phyloP scores from a whole-genome alignment of 2,888 invertebrate genomes.

The Microctonus aethiopoides region DNA sequence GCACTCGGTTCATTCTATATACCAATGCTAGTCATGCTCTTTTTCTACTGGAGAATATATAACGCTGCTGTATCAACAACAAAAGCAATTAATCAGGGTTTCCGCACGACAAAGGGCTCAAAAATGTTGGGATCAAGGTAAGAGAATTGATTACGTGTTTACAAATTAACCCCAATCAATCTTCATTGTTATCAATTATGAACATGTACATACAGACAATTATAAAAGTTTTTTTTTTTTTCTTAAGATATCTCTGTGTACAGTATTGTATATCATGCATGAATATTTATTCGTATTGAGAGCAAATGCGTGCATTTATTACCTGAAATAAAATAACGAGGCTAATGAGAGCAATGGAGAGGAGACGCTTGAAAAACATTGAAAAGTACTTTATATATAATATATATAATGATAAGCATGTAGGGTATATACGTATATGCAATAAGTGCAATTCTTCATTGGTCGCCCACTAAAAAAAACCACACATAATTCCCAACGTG shows the following conservation, averaged over 20 bases:
- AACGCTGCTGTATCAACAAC: constrained; percentile 92
- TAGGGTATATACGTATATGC: too few species aligned
- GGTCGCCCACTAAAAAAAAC: constrained; percentile 1
- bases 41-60: constrained; percentile 98
- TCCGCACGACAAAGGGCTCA: constrained; percentile 84
- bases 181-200: not conserved
- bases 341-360: constrained; percentile 3
- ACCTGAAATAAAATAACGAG: constrained; percentile 5
- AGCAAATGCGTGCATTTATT: not conserved
- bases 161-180: constrained; percentile 10
- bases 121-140: constrained; percentile 65
- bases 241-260: not conserved
- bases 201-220: not conserved
- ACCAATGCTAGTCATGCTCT: constrained; percentile 97
- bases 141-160: constrained; percentile 16
- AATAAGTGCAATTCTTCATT: not conserved
- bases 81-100: constrained; percentile 92
- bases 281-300: not conserved
- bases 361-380: not conserved
- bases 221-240: not conserved
- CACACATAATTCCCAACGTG: not conserved
- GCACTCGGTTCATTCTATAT: constrained; percentile 98
- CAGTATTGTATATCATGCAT: not conserved
- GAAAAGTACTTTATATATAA: constrained; percentile 13
- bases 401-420: too few species aligned